Percentiles rank a stretch among this genome's conserved stretches.
Conservation (phyloP, 2,113 vertebrate genomes). For the Miniopterus natalensis region DNA sequence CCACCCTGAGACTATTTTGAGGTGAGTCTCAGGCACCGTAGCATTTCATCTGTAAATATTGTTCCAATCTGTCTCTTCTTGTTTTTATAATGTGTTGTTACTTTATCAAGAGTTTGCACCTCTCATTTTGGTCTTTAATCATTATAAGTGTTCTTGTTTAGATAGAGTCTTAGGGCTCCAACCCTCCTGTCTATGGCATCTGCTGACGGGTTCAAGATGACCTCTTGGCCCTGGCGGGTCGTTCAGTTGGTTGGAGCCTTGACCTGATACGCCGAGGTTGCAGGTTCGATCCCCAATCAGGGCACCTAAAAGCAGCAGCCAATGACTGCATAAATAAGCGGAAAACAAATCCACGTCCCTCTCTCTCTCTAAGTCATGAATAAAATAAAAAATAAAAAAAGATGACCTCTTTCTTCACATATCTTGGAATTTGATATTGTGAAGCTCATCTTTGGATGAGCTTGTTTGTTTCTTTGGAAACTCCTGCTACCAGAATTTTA, state of each 20-base stretch:
- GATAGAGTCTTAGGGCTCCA: neutral
- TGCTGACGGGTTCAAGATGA: neutral
- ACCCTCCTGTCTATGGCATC: accelerated
- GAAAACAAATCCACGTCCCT: neutral
- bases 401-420: neutral
- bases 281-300: neutral
- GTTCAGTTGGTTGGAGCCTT: neutral
- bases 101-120: neutral
- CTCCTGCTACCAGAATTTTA: neutral
- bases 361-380: too few relatives aligned
- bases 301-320: neutral
- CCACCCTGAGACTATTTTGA: neutral
- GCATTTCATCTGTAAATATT: neutral
- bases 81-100: neutral
- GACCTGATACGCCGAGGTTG: neutral
- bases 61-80: neutral
- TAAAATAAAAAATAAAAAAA: too few relatives aligned
- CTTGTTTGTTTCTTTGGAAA: neutral
- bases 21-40: neutral
- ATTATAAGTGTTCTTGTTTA: accelerated
- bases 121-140: neutral
- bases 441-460: neutral
- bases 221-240: too few relatives aligned
- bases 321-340: neutral
- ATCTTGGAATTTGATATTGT: accelerated